These are phyloP conservation scores for Podilymbus podiceps DNA, from an alignment of 2,113 vertebrate genomes.

Conservation along the genomic window DNA sequence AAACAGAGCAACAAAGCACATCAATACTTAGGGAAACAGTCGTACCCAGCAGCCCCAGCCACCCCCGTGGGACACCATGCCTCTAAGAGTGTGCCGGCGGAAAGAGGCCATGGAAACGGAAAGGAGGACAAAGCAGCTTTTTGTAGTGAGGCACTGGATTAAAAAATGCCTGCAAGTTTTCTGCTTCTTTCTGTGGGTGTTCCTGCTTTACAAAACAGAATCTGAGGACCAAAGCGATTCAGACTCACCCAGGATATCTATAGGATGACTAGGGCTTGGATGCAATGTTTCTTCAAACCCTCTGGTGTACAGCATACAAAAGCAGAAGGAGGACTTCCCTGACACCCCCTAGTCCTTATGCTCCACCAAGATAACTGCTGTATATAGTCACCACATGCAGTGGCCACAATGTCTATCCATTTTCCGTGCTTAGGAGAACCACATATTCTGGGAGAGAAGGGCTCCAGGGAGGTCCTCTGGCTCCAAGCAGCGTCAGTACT, in stretches of 20 bases:
- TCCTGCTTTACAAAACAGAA: neutral
- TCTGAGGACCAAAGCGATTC: neutral
- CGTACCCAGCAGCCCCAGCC: neutral
- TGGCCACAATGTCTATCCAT: too few relatives aligned
- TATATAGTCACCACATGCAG: neutral
- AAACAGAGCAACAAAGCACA: neutral
- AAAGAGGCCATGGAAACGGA: neutral
- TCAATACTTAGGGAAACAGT: neutral
- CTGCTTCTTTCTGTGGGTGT: neutral
- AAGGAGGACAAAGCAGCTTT: neutral
- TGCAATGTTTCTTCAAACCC: neutral
- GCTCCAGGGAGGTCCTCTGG: neutral
- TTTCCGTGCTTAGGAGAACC: neutral
- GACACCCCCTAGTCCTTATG: neutral
- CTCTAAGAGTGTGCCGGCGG: neutral
- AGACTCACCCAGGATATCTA: neutral
- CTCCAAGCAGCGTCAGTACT: neutral
- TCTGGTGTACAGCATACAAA: neutral
- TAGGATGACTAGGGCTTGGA: neutral
- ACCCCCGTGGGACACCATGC: fast-evolving
- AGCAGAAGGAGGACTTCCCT: neutral
- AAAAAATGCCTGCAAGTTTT: neutral
- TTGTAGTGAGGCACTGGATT: neutral
- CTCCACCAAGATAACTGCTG: neutral
- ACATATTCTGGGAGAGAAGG: neutral